Evolutionary conservation across 1,140 invertebrate genomes (phyloP).

Genomic region (Daktulosphaira vitifoliae): DNA sequence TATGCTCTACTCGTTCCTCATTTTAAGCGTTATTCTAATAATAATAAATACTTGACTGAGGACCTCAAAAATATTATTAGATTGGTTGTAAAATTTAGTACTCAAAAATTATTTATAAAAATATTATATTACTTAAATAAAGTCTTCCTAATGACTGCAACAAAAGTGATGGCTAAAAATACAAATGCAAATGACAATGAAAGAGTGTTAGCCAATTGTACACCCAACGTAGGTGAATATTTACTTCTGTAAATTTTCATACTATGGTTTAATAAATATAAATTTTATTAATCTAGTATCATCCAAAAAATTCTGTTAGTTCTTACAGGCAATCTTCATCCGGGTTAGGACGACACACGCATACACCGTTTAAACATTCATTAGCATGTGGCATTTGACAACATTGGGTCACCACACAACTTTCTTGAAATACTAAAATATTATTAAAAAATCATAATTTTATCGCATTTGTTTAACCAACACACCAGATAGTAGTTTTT

Average conservation of each 20-base stretch:
- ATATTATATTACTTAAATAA: conserved; percentile 1
- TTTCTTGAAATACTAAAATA: conserved; percentile 14
- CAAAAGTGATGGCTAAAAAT: conserved; percentile 18
- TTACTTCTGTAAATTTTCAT: conserved; percentile 10
- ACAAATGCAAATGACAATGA: conserved; percentile 22
- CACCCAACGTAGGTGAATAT: conserved; percentile 10
- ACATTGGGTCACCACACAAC: background rate
- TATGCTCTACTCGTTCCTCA: too few species aligned
- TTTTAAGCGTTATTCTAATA: too few species aligned
- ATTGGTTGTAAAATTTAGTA: too few species aligned
- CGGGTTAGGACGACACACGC: conserved; percentile 4
- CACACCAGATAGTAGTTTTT: too few species aligned
- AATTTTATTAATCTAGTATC: too few species aligned
- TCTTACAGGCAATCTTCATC: conserved; percentile 26
- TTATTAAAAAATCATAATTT: too few species aligned
- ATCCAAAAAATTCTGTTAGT: too few species aligned
- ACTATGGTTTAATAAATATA: conserved; percentile 15
- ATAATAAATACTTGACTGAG: too few species aligned
- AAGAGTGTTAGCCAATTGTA: conserved; percentile 25
- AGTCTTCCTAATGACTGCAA: conserved; percentile 23
- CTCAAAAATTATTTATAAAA: too few species aligned
- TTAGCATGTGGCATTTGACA: conserved; percentile 9
- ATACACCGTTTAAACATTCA: background rate
- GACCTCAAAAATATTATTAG: too few species aligned
- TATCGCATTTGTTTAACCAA: too few species aligned